A percentile compares a stretch with the other conserved stretches of the same genome.
Conservation (phyloP, 2,797 vertebrate genomes). For the Gymnocypris eckloni region DNA sequence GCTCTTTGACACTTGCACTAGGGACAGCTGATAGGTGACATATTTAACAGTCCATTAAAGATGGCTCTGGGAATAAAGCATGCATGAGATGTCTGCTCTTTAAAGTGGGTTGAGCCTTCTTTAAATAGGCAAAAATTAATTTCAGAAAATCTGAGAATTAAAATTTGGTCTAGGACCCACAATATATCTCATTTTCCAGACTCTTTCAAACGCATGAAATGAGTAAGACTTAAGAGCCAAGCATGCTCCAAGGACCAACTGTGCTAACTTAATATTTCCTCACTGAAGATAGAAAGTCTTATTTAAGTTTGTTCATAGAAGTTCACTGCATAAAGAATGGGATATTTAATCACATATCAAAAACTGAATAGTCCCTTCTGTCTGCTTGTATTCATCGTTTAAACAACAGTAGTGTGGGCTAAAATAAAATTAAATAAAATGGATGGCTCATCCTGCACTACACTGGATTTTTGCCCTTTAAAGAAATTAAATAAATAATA, state of each 20-base stretch:
- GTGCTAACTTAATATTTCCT: slow-evolving; percentile 10
- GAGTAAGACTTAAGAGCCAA: neutral
- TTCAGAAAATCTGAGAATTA: slow-evolving; percentile 1
- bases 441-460: neutral
- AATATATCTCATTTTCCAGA: slow-evolving; percentile 23
- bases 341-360: neutral
- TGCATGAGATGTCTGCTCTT: slow-evolving; percentile 22
- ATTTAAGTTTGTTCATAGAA: neutral
- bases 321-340: neutral
- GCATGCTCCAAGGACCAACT: neutral
- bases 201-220: neutral
- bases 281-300: slow-evolving; percentile 9
- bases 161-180: neutral
- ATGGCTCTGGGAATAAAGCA: slow-evolving; percentile 44
- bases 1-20: slow-evolving; percentile 52
- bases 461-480: neutral
- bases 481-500: neutral
- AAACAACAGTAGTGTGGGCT: neutral
- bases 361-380: neutral
- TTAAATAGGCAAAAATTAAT: slow-evolving; percentile 12
- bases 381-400: neutral
- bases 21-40: slow-evolving; percentile 51
- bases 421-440: neutral
- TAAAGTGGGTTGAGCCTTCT: neutral
- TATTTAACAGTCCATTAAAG: slow-evolving; percentile 57